Percentiles rank a stretch among this genome's conserved stretches.
These are phyloP conservation scores for Ibidorhyncha struthersii DNA, from an alignment of 2,113 vertebrate genomes.

Conservation along the genomic window DNA sequence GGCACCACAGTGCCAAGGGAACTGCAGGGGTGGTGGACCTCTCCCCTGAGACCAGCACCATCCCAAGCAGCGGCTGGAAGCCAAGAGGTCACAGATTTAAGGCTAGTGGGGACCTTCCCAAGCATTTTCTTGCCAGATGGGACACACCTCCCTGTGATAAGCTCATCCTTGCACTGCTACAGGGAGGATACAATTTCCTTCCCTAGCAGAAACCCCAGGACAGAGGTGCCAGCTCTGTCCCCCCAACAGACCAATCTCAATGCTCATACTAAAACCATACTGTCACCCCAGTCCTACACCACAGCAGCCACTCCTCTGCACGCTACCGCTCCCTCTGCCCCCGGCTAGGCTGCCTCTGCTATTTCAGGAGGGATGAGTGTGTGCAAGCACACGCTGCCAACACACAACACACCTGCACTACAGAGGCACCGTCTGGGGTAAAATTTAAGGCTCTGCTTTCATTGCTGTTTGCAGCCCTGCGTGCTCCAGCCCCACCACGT, in stretches of 20 bases:
- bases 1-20: background rate
- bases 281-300: background rate
- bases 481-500: background rate
- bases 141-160: background rate
- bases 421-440: background rate
- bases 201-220: background rate
- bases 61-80: background rate
- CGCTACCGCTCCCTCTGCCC: background rate
- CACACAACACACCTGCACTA: too few species aligned
- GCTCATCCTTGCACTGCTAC: background rate
- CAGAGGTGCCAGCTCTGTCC: background rate
- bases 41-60: background rate
- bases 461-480: background rate
- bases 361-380: background rate
- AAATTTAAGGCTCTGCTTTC: background rate
- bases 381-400: background rate
- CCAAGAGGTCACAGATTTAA: background rate
- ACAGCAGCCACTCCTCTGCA: background rate
- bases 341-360: background rate
- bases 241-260: background rate
- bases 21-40: background rate
- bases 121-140: background rate
- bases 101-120: accelerated
- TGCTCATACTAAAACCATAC: background rate
- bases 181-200: background rate